Base-by-base conservation (phyloP, 1,140 invertebrate genomes). In the Drosophila neocordata region DNA sequence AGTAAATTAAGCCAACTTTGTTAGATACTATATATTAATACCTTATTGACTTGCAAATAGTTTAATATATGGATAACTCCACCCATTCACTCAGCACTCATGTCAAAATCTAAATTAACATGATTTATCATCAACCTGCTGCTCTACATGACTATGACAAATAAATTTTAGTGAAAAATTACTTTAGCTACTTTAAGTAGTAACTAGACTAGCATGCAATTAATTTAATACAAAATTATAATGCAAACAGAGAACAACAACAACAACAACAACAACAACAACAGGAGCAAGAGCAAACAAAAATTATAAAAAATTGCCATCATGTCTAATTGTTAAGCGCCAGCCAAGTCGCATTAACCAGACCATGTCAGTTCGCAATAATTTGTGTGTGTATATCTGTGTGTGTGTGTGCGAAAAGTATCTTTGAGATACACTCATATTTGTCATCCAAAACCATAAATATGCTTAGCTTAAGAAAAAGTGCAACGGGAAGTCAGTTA, bases 241-340 rank as follows among this genome's bases (percentile, higher is more conserved):
- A 61, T 57, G 60, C 11, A 55, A 41, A 48, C 41, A 11, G 41
- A 20, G 41, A 9, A 48, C 15, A 48, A 11, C 15, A 48, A 48
- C 41, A 48, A 18, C 34, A 64, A 15, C 37, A 59, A 58, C 27
- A 31, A 31, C 27, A 31, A 34, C 63, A 31, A 31, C 27, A 31
- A 34, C 63, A 59, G 52, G 4, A 31, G 7, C 3, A 31, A 38
- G 60, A 53, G 55, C 44, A 60, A 68, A 65, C 65, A 65, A 66
- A 69, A 78, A 58, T 58, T 53, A 74, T 64, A 71, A 77, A 53
- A 77, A 76, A 84, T 65, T 79, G 77, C 69, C 69, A 69, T 60
- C 65, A 20, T 67, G 85, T 78, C 82, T 85, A 85, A 85, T 85
- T 85, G 78, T 88, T 73, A 85, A 79, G 82, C 83, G 83, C 71